Evolutionary conservation across 2,888 invertebrate species (phyloP).

Genomic region (Diogma glabrata): DNA sequence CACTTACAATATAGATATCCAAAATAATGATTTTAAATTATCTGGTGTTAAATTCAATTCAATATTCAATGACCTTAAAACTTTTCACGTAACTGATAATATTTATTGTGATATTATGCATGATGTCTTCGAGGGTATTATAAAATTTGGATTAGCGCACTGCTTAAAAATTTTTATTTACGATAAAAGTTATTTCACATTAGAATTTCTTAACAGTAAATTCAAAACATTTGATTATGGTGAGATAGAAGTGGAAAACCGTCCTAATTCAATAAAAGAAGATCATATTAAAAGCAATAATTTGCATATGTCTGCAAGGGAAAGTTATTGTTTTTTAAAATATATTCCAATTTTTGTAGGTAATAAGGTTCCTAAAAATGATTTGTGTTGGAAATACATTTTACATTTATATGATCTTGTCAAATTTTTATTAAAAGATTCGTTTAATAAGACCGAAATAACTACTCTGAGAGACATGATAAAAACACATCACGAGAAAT

Average conservation of each 20-base stretch:
- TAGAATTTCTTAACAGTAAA: no score
- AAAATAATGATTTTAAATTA: not conserved
- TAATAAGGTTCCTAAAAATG: not conserved
- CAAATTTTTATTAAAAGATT: not conserved
- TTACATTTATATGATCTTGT: not conserved
- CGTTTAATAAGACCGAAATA: not conserved
- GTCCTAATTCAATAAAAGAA: not conserved
- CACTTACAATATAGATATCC: not conserved
- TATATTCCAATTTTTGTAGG: not conserved
- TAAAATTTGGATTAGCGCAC: not conserved
- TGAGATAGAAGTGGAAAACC: not conserved
- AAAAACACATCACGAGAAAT: not conserved
- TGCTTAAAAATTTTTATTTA: not conserved
- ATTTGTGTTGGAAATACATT: not conserved
- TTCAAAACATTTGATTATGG: no score
- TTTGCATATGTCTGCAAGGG: no score
- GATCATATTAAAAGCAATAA: no score
- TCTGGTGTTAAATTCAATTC: not conserved
- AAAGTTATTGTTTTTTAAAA: not conserved
- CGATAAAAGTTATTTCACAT: not conserved
- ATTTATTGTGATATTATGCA: not conserved
- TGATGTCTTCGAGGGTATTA: not conserved
- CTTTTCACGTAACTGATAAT: not conserved
- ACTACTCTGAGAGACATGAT: not conserved
- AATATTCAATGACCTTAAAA: not conserved